phyloP scores from a whole-genome alignment of 2,113 vertebrate species.

The Miniopterus natalensis region DNA sequence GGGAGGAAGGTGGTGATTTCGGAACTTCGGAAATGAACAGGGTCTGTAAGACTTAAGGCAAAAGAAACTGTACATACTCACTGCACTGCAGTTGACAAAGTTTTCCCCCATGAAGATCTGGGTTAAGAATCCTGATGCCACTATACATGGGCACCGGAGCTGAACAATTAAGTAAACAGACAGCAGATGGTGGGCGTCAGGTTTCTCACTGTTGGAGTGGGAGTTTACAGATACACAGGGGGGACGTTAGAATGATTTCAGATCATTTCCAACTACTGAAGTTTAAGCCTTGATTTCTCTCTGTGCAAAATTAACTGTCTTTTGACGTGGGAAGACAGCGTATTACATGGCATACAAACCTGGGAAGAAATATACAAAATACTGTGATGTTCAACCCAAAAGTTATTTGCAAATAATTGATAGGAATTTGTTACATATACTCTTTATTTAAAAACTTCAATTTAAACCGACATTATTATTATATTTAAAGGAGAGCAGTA shows the following conservation, averaged over 20 bases:
- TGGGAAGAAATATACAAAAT: slow-evolving; percentile 68
- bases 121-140: slow-evolving; percentile 13
- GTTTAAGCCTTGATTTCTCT: slow-evolving; percentile 26
- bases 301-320: slow-evolving; percentile 46
- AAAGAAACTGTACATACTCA: neutral
- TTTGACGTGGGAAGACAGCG: neutral
- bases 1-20: neutral
- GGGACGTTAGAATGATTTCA: neutral
- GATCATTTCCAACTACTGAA: slow-evolving; percentile 29
- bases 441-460: slow-evolving; percentile 47
- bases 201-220: neutral
- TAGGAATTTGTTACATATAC: slow-evolving; percentile 2
- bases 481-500: slow-evolving; percentile 1
- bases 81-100: neutral
- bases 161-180: slow-evolving; percentile 10
- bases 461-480: slow-evolving; percentile 1
- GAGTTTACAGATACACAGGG: neutral
- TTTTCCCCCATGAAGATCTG: neutral
- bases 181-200: neutral
- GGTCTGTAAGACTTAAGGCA: neutral
- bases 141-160: neutral
- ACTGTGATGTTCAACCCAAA: slow-evolving; percentile 33
- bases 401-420: slow-evolving; percentile 62
- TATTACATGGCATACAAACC: slow-evolving; percentile 24
- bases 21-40: slow-evolving; percentile 20